Evolutionary conservation across 1,140 invertebrate genomes (phyloP), one percentile per base, ranked within the genome.

Genomic region (Colletes gigas): DNA sequence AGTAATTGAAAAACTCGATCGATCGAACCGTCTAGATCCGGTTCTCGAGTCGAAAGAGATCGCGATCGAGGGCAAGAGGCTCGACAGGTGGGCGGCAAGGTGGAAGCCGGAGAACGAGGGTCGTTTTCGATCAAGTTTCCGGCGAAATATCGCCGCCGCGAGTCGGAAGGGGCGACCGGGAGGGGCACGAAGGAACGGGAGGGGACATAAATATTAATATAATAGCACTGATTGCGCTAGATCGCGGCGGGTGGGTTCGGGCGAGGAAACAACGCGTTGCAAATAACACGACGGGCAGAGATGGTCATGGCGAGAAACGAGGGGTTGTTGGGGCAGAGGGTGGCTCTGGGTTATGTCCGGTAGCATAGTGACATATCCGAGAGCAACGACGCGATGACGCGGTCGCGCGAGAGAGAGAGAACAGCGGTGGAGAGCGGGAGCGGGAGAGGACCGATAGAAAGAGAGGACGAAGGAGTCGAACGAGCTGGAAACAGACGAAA

Each of bases 161-260:
- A 60, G 59, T 30, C 71, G 73, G 62, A 72, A 70, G 44, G 65
- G 60, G 4, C 41, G 57, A 12, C 9, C 9, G 15, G 14, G 57
- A n/a, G 21, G 21, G 65, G 6, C 9, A 30, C 14, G 41, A 57
- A 44, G 52, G 30, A 55, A 57, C 5, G 30, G 30, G 30, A 59
- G 72, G 70, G 54, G 72, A 78, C 84, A 90, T 90, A 89, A 89
- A 90, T 90, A 90, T 90, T 89, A 90, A 90, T 90, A 89, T 88
- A 89, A 89, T 88, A 89, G 89, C 87, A 81, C 87, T 89, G 88
- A 90, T 90, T 89, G 89, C 89, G 83, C 85, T 85, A 84, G 85
- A 85, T 90, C 84, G 83, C 66, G 67, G 57, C 52, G 80, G 15
- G 52, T 52, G 75, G 79, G 72, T 69, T 59, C 66, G 63, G 39